Base-by-base conservation (phyloP, 2,113 vertebrate genomes). In the Corythaixoides concolor region DNA sequence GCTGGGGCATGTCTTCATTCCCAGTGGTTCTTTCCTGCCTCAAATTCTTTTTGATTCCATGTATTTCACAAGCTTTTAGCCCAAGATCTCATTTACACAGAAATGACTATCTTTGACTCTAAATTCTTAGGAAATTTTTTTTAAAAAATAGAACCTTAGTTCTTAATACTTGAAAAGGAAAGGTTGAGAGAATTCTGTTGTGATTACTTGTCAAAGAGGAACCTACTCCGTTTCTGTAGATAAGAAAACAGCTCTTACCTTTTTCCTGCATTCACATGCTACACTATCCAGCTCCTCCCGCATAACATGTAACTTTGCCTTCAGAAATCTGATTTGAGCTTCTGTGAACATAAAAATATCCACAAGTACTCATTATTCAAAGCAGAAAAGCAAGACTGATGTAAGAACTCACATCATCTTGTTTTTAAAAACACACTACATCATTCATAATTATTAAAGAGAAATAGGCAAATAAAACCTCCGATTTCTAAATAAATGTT, bases 211-310 rank as follows among this genome's bases (percentile, higher is more conserved):
- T 84, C 63, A 35, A 79, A 79, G 33, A 30, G 30, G 35, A 85
- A 75, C 17, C 15, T 70, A n/a, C 19, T 66, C 33, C 0, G 1
- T 64, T 79, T 74, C 47, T 70, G 55, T 17, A 81, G 17, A 30
- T 47, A 45, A 49, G 41, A 68, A 87, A 70, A 39, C 7, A 35
- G 35, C 43, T 88, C 93, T 93, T 98, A 99, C 99, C 99, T 99
- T 99, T 73, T 98, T 99, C 91, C 97, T 98, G 96, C 97, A 99
- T 88, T 99, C 99, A 95, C 97, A 93, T 17, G 98, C 97, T 58
- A 98, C 50, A 30, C 95, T 98, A 95, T 99, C 98, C 95, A 99
- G 81, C 88, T 99, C 99, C 72, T 99, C 99, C 82, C 99, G 98
- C 72, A 97, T 98, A 80, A 99, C 98, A 83, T 94, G 98, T 63